Percentiles rank a stretch among this genome's conserved stretches.
These are phyloP conservation scores for Andrena minutula DNA, from an alignment of 2,888 invertebrate genomes.

Conservation along the genomic window DNA sequence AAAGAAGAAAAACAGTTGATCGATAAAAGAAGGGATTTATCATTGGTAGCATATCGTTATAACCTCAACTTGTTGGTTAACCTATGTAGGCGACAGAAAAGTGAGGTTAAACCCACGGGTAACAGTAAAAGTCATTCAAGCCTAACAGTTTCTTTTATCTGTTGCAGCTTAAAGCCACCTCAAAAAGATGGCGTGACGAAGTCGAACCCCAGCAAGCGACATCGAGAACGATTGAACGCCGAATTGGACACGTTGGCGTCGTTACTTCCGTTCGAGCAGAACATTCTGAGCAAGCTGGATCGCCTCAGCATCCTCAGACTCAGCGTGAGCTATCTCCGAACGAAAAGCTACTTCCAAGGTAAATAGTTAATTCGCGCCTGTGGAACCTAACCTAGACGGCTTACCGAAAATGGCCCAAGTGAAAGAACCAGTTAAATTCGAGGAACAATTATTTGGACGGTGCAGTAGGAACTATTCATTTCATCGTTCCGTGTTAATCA, in stretches of 20 bases:
- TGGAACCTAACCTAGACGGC: no score
- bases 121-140: not conserved
- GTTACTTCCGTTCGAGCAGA: constrained; percentile 97
- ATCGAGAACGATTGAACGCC: constrained; percentile 98
- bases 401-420: not conserved
- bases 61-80: no score
- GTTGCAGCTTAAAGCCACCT: constrained; percentile 95
- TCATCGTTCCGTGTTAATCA: constrained; percentile 9
- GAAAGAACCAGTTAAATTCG: not conserved
- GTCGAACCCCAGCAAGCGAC: constrained; percentile 99
- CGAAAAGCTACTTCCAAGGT: constrained; percentile 99
- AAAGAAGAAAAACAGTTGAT: no score
- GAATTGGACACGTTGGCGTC: constrained; percentile 99
- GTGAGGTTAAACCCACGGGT: no score
- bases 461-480: not conserved
- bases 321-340: constrained; percentile 98
- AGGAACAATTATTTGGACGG: not conserved
- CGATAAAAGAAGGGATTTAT: no score
- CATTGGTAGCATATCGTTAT: no score
- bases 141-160: not conserved
- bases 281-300: constrained; percentile 98
- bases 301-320: constrained; percentile 98
- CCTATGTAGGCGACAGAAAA: no score
- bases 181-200: constrained; percentile 98
- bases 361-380: constrained; percentile 80